Evolutionary conservation across 2,888 invertebrate genomes (phyloP), one percentile per base, ranked within the genome.

Genomic region (Uloborus plumipes): DNA sequence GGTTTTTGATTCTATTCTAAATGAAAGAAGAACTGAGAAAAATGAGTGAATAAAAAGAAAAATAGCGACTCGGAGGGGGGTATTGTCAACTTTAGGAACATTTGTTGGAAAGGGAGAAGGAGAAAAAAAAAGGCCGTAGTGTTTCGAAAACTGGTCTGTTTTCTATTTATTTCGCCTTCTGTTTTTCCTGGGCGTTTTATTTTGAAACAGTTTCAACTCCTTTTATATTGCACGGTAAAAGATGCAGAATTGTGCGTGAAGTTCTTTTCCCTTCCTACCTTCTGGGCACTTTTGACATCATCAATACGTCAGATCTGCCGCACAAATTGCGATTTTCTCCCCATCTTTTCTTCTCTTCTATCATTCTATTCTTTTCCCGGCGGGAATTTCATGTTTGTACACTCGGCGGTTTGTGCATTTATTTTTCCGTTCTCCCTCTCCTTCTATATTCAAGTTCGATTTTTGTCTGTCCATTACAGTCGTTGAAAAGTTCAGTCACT

Each of bases 251-350:
- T 55, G 58, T 18, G 65, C 49, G 22, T 53, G 55, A 75, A 71
- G 50, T 64, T 50, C 18, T 72, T 58, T 70, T 58, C 31, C n/a
- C 20, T 51, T 47, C 18, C 14, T 73, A 69, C 79, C 79, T 70
- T 59, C 47, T 53, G 73, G 79, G 39, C 22, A 20, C 49, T 65
- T 81, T 74, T 69, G 73, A 81, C 74, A 74, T 81, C 80, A 75
- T 81, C 80, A 81, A 64, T 64, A 64, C 74, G 70, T 58, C 69
- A 81, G 80, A 81, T 81, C 80, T 75, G 80, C 70, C 74, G 80
- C 70, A 81, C 75, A 75, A 81, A 81, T 81, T 81, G 80, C 70
- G 80, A 81, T 81, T 81, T 81, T 70, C 74, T 58, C 59, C 59
- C 50, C 53, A 77, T 62, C 39, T 39, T 59, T 55, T 50, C 58